phyloP scores from a whole-genome alignment of 1,140 invertebrate species.

The Meloidogyne exigua region DNA sequence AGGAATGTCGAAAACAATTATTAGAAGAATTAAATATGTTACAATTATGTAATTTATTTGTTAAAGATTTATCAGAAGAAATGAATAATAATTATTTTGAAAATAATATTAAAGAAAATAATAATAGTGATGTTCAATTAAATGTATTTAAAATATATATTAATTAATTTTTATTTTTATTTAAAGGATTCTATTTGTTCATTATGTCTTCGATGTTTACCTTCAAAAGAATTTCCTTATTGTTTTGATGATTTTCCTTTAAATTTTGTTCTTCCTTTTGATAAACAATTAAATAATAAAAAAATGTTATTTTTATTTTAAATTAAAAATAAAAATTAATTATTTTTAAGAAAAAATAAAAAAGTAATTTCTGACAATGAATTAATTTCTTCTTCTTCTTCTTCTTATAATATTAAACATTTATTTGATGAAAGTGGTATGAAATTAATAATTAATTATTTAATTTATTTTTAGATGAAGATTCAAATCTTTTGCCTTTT shows the following conservation, averaged over 20 bases:
- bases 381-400: background rate
- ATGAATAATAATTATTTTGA: background rate
- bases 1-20: slow-evolving; percentile 39
- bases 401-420: background rate
- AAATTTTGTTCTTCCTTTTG: slow-evolving; percentile 36
- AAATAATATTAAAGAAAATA: background rate
- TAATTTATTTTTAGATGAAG: background rate
- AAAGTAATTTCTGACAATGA: background rate
- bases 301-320: background rate
- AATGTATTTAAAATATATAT: background rate
- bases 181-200: slow-evolving; percentile 57
- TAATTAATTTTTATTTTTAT: background rate
- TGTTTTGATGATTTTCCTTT: slow-evolving; percentile 41
- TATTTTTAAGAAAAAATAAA: too few relatives aligned
- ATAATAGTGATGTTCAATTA: background rate
- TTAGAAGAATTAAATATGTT: slow-evolving; percentile 28
- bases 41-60: slow-evolving; percentile 39
- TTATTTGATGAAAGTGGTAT: background rate
- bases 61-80: slow-evolving; percentile 35
- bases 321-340: too few relatives aligned
- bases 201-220: slow-evolving; percentile 53
- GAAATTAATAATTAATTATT: background rate
- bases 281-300: slow-evolving; percentile 6
- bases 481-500: slow-evolving; percentile 8
- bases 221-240: slow-evolving; percentile 44